Conservation (phyloP, 2,888 invertebrate genomes). For the Acleris sparsana region DNA sequence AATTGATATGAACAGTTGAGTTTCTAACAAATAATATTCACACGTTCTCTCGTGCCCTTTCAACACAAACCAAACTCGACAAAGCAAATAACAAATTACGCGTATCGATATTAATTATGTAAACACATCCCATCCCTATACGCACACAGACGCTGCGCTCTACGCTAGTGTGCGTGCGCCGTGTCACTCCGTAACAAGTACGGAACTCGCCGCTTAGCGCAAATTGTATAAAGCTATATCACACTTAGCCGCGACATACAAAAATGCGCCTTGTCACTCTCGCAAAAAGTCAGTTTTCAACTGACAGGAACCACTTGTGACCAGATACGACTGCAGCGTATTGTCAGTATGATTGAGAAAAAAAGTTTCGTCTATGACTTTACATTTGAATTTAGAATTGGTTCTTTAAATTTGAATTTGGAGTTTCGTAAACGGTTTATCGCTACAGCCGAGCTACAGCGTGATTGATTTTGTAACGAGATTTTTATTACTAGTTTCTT, state of each 20-base stretch:
- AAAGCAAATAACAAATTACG: constrained; percentile 15
- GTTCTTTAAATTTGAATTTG: background rate
- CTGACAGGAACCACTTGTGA: constrained; percentile 1
- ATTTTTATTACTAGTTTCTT: background rate
- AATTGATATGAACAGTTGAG: no score
- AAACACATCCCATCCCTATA: constrained; percentile 54
- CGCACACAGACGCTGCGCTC: constrained; percentile 62
- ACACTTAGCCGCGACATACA: constrained; percentile 24
- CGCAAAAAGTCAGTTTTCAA: background rate
- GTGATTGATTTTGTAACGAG: constrained; percentile 1
- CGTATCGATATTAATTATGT: constrained; percentile 40
- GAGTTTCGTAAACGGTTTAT: constrained; percentile 6
- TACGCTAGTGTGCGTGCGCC: constrained; percentile 68
- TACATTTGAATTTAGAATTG: background rate
- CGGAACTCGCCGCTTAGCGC: constrained; percentile 54
- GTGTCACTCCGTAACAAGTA: constrained; percentile 80
- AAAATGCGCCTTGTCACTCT: constrained; percentile 33
- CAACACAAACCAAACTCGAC: background rate
- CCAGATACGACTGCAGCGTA: constrained; percentile 10
- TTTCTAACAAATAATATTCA: background rate
- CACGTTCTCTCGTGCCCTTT: background rate
- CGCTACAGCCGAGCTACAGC: background rate
- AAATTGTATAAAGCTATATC: constrained; percentile 53
- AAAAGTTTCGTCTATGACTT: background rate
- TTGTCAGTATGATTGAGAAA: constrained; percentile 13